Conservation (phyloP, 2,797 vertebrate species). For the Acropternis orthonyx region DNA sequence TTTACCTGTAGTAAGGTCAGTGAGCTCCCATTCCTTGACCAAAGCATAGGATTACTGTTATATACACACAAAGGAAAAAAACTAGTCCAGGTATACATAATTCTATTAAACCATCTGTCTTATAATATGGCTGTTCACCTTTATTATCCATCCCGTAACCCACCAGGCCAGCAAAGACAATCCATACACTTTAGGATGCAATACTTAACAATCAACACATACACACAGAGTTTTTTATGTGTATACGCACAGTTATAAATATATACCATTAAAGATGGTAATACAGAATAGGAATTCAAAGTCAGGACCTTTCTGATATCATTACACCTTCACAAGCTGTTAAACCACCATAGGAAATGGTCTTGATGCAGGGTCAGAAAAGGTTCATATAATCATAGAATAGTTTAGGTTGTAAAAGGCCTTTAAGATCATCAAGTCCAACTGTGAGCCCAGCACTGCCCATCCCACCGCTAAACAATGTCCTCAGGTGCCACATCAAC, state of each 20-base stretch:
- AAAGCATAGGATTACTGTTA: background rate
- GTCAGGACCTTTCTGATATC: background rate
- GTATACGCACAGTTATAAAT: background rate
- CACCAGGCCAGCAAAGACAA: background rate
- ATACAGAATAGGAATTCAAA: background rate
- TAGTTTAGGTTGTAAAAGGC: background rate
- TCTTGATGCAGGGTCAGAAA: background rate
- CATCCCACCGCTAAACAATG: background rate
- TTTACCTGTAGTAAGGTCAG: background rate
- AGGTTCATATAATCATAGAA: background rate
- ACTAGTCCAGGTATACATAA: background rate
- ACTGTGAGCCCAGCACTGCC: background rate
- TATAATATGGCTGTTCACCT: accelerated
- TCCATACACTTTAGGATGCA: background rate
- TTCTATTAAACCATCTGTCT: background rate
- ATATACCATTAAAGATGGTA: background rate
- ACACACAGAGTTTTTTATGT: too few species aligned
- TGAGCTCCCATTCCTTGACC: background rate
- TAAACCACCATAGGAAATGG: background rate
- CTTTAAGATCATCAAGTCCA: background rate
- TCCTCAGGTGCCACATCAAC: accelerated
- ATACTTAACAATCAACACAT: background rate
- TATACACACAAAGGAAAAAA: background rate
- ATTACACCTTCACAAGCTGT: background rate
- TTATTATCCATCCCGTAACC: background rate